Base-by-base conservation (phyloP, 2,888 invertebrate species). In the Thecophora atra region DNA sequence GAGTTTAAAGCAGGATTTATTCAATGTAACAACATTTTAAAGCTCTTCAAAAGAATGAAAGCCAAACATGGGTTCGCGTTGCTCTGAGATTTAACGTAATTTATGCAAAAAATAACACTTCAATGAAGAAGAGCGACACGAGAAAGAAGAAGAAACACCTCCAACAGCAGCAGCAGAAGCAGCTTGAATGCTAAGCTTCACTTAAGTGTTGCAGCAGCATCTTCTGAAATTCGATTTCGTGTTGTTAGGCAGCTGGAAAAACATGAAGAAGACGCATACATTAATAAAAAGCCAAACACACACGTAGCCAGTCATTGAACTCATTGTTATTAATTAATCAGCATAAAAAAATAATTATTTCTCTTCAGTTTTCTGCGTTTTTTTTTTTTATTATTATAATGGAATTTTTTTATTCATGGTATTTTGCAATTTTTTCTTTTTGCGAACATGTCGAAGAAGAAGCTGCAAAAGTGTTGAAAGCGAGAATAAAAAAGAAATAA, bases 251-350 rank as follows among this genome's bases (percentile, higher is more conserved):
- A n/a, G 47, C 47, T n/a, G 47, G 13, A 15, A 47, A 47, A 47
- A 11, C 47, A 13, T 17, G n/a, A 13, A 47, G 47, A 13, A n/a
- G n/a, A 44, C 21, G 63, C 44, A 63, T n/a, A 44, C 58, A 28
- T 5, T 30, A 26, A 60, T 19, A 30, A 17, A 60, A 26, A 58
- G 0, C 17, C n/a, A 60, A 0, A 60, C 60, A 30, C 60, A 60
- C 60, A 60, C n/a, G 30, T 26, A 47, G 60, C 26, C 37, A 51
- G 65, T 51, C 65, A 65, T 51, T 51, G 65, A 65, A 65, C 65
- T 65, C 51, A 15, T 65, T 65, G 65, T 51, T 65, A 47, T 51
- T 51, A 26, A 65, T 51, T 65, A 66, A 21, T 4, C 54, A 52
- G 26, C 26, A 60, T 60, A 60, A n/a, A 30, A 60, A 26, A 28